A percentile compares a stretch with the other conserved stretches of the same genome.
Evolutionary conservation across 2,797 vertebrate genomes (phyloP).

Genomic region (Taenioides sp.): DNA sequence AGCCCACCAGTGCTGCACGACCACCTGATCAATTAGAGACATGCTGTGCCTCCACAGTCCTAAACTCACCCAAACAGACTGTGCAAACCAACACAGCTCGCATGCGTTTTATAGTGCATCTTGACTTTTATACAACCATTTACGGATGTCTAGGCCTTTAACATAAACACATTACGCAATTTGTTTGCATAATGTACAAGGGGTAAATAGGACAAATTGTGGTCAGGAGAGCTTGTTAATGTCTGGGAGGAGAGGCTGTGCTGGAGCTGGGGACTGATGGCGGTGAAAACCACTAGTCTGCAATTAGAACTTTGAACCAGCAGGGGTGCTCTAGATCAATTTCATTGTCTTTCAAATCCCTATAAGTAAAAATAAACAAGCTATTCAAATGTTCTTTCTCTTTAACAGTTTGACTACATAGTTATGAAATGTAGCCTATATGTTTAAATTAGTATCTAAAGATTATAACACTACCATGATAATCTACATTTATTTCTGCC

Average conservation of each 20-base stretch:
- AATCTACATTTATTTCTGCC: background rate
- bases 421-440: background rate
- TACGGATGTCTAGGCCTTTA: slow-evolving; percentile 51
- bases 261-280: slow-evolving; percentile 37
- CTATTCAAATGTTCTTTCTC: background rate
- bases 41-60: slow-evolving; percentile 41
- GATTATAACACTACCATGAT: slow-evolving; percentile 31
- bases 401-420: background rate
- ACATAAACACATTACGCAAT: slow-evolving; percentile 68
- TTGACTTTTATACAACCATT: slow-evolving; percentile 63
- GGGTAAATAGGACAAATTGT: slow-evolving; percentile 70
- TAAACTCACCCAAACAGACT: slow-evolving; percentile 42
- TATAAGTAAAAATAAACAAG: background rate
- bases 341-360: slow-evolving; percentile 1
- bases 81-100: slow-evolving; percentile 41
- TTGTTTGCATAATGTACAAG: slow-evolving; percentile 64
- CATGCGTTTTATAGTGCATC: slow-evolving; percentile 59
- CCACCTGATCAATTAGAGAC: slow-evolving; percentile 69
- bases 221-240: slow-evolving; percentile 63
- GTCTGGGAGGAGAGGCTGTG: slow-evolving; percentile 59
- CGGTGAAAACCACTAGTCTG: slow-evolving; percentile 40
- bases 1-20: slow-evolving; percentile 56
- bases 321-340: slow-evolving; percentile 41
- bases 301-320: slow-evolving; percentile 37
- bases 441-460: background rate